Evolutionary conservation across 2,797 vertebrate genomes (phyloP).

Genomic region (Pelobates cultripes): DNA sequence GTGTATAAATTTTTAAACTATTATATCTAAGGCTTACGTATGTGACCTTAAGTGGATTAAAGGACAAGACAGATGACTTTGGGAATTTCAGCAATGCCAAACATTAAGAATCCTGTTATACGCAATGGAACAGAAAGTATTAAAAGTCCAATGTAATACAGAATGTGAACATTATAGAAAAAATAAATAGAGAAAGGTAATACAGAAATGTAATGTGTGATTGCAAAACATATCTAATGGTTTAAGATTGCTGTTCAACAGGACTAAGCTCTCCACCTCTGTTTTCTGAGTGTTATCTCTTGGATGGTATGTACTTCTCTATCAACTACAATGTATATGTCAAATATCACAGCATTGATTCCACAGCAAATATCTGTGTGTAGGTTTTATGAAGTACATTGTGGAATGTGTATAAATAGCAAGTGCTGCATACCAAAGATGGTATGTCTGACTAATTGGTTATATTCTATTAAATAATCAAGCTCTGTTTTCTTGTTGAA

Average conservation of each 20-base stretch:
- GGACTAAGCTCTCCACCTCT: neutral
- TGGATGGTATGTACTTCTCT: neutral
- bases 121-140: neutral
- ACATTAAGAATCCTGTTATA: neutral
- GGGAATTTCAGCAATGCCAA: neutral
- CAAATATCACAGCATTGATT: neutral
- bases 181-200: neutral
- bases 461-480: constrained; percentile 1
- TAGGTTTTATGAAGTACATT: neutral
- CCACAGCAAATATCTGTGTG: neutral
- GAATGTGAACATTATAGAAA: neutral
- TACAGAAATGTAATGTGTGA: neutral
- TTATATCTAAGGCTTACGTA: neutral
- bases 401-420: neutral
- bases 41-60: neutral
- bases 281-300: neutral
- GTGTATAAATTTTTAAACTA: neutral
- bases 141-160: neutral
- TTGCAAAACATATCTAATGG: neutral
- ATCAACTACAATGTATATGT: neutral
- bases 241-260: neutral
- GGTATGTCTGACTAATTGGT: constrained; percentile 4
- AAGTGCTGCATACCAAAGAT: neutral
- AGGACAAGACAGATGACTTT: neutral
- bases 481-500: neutral